Base-by-base conservation (phyloP, 2,888 invertebrate genomes). In the Cryptops parisi region DNA sequence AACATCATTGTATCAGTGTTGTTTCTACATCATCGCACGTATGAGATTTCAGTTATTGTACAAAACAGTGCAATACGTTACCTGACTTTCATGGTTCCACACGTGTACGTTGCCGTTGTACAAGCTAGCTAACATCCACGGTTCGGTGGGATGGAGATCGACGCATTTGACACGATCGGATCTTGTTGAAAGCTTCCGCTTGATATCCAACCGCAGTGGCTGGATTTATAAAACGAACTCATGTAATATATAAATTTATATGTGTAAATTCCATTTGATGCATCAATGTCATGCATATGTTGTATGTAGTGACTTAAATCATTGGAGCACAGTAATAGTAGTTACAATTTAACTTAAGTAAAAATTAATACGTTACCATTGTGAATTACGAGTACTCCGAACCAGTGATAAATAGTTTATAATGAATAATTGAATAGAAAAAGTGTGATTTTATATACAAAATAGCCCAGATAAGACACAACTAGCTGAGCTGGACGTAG, bases 81-180 rank as follows among this genome's bases (percentile, higher is more conserved):
- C 89, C 70, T 96, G 96, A 57, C 85, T 88, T 68, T 98, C 97
- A 73, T 90, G 85, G 70, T 98, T 97, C 96, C 97, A 99, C 65
- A 99, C 88, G 76, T 98, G 96, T 63, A 97, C 93, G 73, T 97
- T 90, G 62, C 98, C 98, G 73, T 93, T 96, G 76, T 99, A 99
- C 27, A 99, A 76, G 39, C 94, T 90, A 63, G 93, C 96, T 51
- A 98, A 76, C 80, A 98, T 88, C 98, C 98, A 99, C 60, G 96
- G 94, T 69, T 99, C 98, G 40, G 84, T 78, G 1, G 97, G 96
- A 71, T 98, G 98, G 61, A 98, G 78, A 71, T 98, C 98, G 12
- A 94, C 91, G 69, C 88, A 88, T 74, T 98, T 98, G 49, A 99
- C 97, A 61, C 98, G 80, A 72, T 99, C 98, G 6, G 97, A 97